Base-by-base conservation (phyloP, 2,113 vertebrate species). In the Sorex fumeus region DNA sequence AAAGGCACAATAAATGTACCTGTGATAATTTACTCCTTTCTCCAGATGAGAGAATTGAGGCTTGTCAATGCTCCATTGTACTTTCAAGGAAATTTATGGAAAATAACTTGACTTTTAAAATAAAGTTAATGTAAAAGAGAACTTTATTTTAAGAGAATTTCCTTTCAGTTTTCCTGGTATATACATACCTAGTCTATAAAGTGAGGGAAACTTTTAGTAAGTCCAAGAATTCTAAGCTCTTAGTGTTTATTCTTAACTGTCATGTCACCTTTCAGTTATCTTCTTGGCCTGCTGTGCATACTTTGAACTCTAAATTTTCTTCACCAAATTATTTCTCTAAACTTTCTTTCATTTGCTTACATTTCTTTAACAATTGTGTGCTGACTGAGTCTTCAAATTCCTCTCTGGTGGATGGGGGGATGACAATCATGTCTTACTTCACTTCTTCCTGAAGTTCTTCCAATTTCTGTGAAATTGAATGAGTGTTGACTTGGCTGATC, bases 71-170 rank as follows among this genome's bases (percentile, higher is more conserved):
- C 64, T 84, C 50, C 34, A 32, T n/a, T 43, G 62, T 75, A n/a
- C 7, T 45, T 21, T 5, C 9, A 72, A 77, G 62, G 50, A 36
- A 53, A 45, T 84, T 75, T 76, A 87, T 45, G 50, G 19, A 28
- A 69, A 62, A 89, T 8, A 71, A 45, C 30, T 21, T 11, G 36
- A 30, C 16, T 62, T 88, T 70, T 62, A 81, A 76, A 84, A 76
- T 57, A 45, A 94, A 67, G 13, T 34, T 78, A 95, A 47, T 70
- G 32, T 77, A 88, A 87, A 82, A 84, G 53, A 30, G 3, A 28
- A 75, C 87, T 89, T 93, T 66, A 62, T 83, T 87, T 92, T 18
- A 36, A 78, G 25, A 64, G 84, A 43, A 47, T 62, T 79, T 72
- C 5, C 57, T 62, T 79, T 77, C 8, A 83, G 60, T 18, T 70